phyloP scores from a whole-genome alignment of 2,113 vertebrate genomes.

The Nibea albiflora region DNA sequence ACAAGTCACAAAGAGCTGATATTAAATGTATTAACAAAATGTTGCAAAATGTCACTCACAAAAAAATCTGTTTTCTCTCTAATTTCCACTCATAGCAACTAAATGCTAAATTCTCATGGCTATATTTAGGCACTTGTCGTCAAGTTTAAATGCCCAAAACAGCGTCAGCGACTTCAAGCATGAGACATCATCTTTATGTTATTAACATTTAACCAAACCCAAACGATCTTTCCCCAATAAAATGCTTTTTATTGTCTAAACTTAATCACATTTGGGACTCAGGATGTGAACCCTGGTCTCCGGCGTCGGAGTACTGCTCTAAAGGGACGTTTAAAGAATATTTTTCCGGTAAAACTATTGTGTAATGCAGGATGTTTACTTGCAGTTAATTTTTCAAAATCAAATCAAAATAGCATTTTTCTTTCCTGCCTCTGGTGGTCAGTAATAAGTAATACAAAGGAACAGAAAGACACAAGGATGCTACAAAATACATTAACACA shows the following conservation, averaged over 20 bases:
- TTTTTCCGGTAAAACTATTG: background rate
- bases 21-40: no score
- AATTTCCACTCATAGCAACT: background rate
- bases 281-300: no score
- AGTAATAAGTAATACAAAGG: background rate
- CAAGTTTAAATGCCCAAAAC: background rate
- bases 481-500: background rate
- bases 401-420: background rate
- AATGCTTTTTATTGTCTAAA: background rate
- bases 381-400: background rate
- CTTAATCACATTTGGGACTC: background rate
- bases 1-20: background rate
- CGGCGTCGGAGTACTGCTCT: no score
- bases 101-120: background rate
- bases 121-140: background rate
- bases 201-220: constrained; percentile 23
- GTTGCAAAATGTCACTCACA: no score
- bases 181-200: background rate
- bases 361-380: background rate
- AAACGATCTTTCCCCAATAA: background rate
- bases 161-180: background rate
- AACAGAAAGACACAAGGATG: background rate
- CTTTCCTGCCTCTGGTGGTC: background rate
- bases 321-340: background rate
- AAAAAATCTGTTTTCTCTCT: background rate